Conservation (phyloP, 2,888 invertebrate genomes). For the Apantesis nais region DNA sequence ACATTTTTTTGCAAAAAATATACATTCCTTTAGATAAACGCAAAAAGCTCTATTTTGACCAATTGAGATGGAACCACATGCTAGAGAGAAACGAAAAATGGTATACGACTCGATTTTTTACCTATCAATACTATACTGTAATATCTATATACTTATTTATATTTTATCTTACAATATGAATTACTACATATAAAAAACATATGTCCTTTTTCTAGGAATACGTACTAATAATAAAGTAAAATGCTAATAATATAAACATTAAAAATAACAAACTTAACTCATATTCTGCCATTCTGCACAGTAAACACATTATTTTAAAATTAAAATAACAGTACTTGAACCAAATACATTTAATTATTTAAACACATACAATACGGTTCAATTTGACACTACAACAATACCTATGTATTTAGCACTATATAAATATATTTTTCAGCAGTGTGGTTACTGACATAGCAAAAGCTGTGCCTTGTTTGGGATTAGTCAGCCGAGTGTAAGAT, state of each 20-base stretch:
- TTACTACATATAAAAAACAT: neutral
- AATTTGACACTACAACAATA: no score
- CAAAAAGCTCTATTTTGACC: neutral
- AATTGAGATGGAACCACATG: neutral
- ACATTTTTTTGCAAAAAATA: no score
- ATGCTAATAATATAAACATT: neutral
- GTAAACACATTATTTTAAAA: neutral
- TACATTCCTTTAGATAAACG: no score
- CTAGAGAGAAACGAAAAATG: neutral
- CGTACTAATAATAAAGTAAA: neutral
- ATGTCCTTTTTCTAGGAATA: no score
- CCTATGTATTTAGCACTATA: neutral
- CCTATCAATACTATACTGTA: neutral
- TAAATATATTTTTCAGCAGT: no score
- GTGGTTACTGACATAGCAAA: no score
- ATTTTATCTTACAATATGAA: neutral
- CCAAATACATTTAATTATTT: neutral
- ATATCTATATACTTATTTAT: neutral
- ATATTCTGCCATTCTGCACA: slow-evolving; percentile 12
- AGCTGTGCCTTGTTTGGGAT: no score
- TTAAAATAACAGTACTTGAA: neutral
- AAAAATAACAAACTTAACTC: slow-evolving; percentile 1
- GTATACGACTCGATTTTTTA: neutral
- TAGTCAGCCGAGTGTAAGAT: no score
- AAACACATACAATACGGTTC: neutral